phyloP scores from a whole-genome alignment of 2,888 invertebrate genomes.

The Torymus auratus region DNA sequence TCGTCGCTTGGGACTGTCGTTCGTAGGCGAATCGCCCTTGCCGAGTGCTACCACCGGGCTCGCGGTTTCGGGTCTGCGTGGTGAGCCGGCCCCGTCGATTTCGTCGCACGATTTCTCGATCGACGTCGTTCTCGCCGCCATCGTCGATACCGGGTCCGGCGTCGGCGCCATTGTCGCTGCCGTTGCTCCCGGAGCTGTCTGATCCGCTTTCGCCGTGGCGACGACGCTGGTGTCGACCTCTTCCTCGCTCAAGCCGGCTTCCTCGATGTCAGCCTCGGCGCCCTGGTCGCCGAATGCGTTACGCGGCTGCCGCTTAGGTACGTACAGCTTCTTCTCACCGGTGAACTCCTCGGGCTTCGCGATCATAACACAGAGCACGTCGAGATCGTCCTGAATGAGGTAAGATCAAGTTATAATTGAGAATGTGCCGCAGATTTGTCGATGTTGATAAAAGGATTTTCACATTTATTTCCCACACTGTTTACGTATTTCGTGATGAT shows the following conservation, averaged over 20 bases:
- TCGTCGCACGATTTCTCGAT: slow-evolving; percentile 67
- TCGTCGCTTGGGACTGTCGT: slow-evolving; percentile 65
- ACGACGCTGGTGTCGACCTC: slow-evolving; percentile 49
- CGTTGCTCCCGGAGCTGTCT: neutral
- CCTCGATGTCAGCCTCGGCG: slow-evolving; percentile 71
- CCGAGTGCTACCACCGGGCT: slow-evolving; percentile 6
- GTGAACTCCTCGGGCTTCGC: slow-evolving; percentile 54
- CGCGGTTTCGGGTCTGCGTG: neutral
- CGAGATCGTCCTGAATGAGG: slow-evolving; percentile 72
- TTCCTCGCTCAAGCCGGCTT: slow-evolving; percentile 66
- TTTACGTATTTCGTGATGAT: too few species aligned
- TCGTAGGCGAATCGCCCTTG: slow-evolving; percentile 22
- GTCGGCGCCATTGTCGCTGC: slow-evolving; percentile 70
- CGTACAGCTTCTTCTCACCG: slow-evolving; percentile 1
- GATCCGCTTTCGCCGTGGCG: too few species aligned
- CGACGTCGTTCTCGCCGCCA: slow-evolving; percentile 63
- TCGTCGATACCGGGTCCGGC: slow-evolving; percentile 68
- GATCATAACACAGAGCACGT: slow-evolving; percentile 74
- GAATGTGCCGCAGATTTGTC: too few species aligned
- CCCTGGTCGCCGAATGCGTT: slow-evolving; percentile 66
- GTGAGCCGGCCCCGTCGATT: slow-evolving; percentile 65
- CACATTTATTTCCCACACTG: too few species aligned
- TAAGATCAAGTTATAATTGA: neutral
- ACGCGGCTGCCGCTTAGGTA: neutral
- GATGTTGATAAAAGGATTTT: too few species aligned